These are phyloP conservation scores for Zhengitettix transpicula DNA, from an alignment of 2,888 invertebrate genomes.

Conservation along the genomic window DNA sequence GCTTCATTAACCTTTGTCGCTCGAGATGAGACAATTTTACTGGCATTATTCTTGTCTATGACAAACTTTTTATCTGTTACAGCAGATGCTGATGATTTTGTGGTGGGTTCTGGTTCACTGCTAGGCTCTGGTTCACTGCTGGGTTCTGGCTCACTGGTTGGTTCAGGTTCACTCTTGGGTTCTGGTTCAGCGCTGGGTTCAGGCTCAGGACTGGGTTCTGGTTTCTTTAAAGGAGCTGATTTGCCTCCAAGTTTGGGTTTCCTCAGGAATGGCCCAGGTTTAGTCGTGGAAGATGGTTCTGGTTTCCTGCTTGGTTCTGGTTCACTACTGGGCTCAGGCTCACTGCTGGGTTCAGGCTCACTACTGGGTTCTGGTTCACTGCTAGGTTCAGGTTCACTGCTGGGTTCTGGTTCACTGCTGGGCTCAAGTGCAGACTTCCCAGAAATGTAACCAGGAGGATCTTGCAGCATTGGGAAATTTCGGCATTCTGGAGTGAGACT, in stretches of 20 bases:
- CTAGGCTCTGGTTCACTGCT: slow-evolving; percentile 27
- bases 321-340: slow-evolving; percentile 9
- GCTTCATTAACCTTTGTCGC: slow-evolving; percentile 18
- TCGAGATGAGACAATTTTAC: slow-evolving; percentile 9
- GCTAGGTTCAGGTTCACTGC: neutral
- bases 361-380: slow-evolving; percentile 1
- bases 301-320: neutral
- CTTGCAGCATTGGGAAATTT: slow-evolving; percentile 55
- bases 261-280: slow-evolving; percentile 8
- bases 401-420: slow-evolving; percentile 14
- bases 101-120: slow-evolving; percentile 25
- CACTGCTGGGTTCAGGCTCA: slow-evolving; percentile 15
- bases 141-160: slow-evolving; percentile 22
- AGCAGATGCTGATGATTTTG: slow-evolving; percentile 23
- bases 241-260: slow-evolving; percentile 11
- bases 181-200: slow-evolving; percentile 17
- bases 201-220: slow-evolving; percentile 18
- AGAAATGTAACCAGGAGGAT: slow-evolving; percentile 12
- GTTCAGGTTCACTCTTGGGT: slow-evolving; percentile 18
- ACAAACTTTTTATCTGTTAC: too few species aligned
- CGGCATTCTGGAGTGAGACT: slow-evolving; percentile 57
- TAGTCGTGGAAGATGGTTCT: slow-evolving; percentile 13
- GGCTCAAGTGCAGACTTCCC: slow-evolving; percentile 11
- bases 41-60: too few species aligned
- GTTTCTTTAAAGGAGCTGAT: slow-evolving; percentile 18